Conservation (phyloP, 2,113 vertebrate genomes). For the Beaufortia kweichowensis region DNA sequence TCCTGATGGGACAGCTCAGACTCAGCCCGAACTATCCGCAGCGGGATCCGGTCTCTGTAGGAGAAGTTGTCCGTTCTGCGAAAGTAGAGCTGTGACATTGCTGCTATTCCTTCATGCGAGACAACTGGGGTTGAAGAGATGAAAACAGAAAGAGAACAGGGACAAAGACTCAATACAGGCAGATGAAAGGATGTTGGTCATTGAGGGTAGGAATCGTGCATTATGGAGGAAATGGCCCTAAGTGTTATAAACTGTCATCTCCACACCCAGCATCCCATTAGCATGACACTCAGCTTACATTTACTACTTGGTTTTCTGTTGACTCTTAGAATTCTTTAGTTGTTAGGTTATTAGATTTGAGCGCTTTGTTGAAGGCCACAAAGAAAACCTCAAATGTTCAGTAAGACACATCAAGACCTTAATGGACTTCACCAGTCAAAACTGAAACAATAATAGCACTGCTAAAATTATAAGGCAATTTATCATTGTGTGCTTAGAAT, state of each 20-base stretch:
- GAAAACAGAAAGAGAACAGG: conserved; percentile 15
- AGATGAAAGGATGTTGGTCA: conserved; percentile 20
- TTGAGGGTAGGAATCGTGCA: conserved; percentile 34
- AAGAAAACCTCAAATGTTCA: conserved; percentile 7
- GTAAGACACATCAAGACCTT: not conserved
- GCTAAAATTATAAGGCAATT: no score
- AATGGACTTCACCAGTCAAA: not conserved
- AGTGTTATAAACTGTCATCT: conserved; percentile 26
- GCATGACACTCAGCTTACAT: conserved; percentile 23
- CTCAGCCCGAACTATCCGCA: conserved; percentile 93
- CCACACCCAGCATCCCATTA: conserved; percentile 45
- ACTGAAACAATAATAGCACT: no score
- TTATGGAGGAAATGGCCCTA: conserved; percentile 40
- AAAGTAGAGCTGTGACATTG: conserved; percentile 98
- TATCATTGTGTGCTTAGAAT: not conserved
- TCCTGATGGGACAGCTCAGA: conserved; percentile 91
- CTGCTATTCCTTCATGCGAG: conserved; percentile 74
- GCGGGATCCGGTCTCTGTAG: conserved; percentile 93
- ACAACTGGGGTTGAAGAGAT: conserved; percentile 48
- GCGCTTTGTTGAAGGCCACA: conserved; percentile 7
- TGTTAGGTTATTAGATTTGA: conserved; percentile 7
- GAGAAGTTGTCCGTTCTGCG: conserved; percentile 86
- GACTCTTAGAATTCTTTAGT: not conserved
- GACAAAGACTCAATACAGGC: not conserved
- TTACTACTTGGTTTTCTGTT: conserved; percentile 7